A percentile compares a stretch with the other conserved stretches of the same genome.
Conservation (phyloP, 1,140 invertebrate species). For the Branchinecta lynchi region DNA sequence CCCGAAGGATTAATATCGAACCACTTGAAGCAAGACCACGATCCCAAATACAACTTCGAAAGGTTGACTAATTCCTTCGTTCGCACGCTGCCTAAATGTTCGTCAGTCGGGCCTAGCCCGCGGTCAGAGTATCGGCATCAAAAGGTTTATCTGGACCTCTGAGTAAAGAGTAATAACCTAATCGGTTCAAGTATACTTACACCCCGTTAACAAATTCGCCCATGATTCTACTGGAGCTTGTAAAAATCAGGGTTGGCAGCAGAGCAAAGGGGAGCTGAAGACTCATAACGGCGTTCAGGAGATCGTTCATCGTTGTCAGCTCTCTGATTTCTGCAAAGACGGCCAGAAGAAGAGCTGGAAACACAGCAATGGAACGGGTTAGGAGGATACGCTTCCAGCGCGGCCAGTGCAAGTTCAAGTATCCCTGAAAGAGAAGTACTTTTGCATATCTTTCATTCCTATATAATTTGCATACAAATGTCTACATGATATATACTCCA, state of each 20-base stretch:
- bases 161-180: conserved; percentile 15
- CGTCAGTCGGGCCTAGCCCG: conserved; percentile 17
- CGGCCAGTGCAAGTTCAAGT: conserved; percentile 71
- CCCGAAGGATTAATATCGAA: no score
- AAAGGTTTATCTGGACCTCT: conserved; percentile 12
- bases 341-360: conserved; percentile 70
- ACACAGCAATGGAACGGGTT: conserved; percentile 70
- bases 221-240: conserved; percentile 62
- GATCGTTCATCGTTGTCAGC: conserved; percentile 68
- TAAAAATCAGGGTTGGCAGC: conserved; percentile 74
- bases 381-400: conserved; percentile 75
- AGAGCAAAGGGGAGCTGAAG: conserved; percentile 68
- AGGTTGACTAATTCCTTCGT: not conserved
- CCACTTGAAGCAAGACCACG: not conserved
- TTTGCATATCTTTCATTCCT: no score
- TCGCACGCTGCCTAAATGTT: conserved; percentile 18
- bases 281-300: conserved; percentile 78
- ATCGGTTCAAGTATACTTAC: conserved; percentile 34
- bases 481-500: no score
- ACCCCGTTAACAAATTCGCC: conserved; percentile 59
- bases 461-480: no score
- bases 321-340: conserved; percentile 54
- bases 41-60: conserved; percentile 14
- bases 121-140: not conserved
- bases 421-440: conserved; percentile 42